Base-by-base conservation (phyloP, 1,140 invertebrate genomes). In the Heliconius eleuchia region DNA sequence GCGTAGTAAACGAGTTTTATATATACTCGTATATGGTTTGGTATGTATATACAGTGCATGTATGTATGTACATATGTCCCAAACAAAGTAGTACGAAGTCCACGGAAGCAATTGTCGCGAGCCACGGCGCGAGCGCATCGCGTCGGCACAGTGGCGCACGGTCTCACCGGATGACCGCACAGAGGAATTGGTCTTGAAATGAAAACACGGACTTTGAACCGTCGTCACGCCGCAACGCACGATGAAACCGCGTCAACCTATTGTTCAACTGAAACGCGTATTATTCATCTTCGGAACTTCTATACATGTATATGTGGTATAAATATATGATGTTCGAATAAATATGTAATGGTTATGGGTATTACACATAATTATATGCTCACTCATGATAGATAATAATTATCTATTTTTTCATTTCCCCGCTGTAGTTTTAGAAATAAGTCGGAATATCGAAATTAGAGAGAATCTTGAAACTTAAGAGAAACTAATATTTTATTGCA, bases 171-270 rank as follows among this genome's bases (percentile, higher is more conserved):
- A 60, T 76, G 75, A 76, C 74, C 70, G 16, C 60, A 71, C 42
- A 71, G 66, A 73, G 76, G 76, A 83, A 80, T 80, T 82, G 74
- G 70, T 80, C 82, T 73, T 75, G 72, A 80, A 81, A 87, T 76
- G 80, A 85, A 81, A 89, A 89, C 84, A 88, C 80, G 84, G 82
- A 89, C 88, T 89, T 91, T 85, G 83, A 23, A 85, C 80, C 77
- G 46, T 37, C 66, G 55, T 57, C 74, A 37, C 55, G 70, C 50
- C 70, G 37, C 23, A 52, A 39, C 70, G 46, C 18, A 78, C 77
- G 74, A 79, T 71, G 77, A 79, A 74, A 79, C 71, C 76, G 71
- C 39, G 23, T 71, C 37, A 60, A 74, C 27, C 71, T 70, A 73
- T 71, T 79, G 55, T 80, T 80, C 50, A 72, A 42, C 78, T 79